phyloP scores from a whole-genome alignment of 2,797 vertebrate genomes.

The Rhinogobio ventralis region DNA sequence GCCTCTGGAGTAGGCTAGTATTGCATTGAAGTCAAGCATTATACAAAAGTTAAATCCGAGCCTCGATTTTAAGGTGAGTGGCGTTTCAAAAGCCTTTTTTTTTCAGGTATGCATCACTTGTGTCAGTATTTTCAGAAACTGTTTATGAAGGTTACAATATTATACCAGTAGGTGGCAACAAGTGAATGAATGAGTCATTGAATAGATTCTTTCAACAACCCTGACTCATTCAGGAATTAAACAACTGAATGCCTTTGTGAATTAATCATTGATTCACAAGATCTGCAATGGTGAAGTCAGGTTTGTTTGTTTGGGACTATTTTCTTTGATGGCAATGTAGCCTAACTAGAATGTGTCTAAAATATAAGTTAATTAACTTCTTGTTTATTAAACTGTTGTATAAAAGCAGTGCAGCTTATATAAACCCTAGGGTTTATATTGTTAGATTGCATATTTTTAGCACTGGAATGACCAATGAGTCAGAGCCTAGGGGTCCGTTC shows the following conservation, averaged over 20 bases:
- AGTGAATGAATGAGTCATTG: neutral
- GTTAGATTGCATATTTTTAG: no score
- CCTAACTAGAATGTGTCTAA: neutral
- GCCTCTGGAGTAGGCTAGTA: neutral
- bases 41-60: neutral
- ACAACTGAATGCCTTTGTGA: neutral
- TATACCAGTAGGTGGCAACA: neutral
- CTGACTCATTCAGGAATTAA: neutral
- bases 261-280: neutral
- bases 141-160: neutral
- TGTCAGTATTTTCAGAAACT: neutral
- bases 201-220: neutral
- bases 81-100: neutral
- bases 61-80: neutral
- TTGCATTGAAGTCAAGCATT: constrained; percentile 13
- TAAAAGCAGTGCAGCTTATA: no score
- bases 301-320: neutral
- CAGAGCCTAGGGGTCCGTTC: no score
- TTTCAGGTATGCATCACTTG: neutral
- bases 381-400: no score
- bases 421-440: no score
- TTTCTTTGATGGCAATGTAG: neutral
- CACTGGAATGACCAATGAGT: no score
- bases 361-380: neutral
- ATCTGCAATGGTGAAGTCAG: neutral